Conservation (phyloP, 2,888 invertebrate species). For the Alloscopus bannaensis region DNA sequence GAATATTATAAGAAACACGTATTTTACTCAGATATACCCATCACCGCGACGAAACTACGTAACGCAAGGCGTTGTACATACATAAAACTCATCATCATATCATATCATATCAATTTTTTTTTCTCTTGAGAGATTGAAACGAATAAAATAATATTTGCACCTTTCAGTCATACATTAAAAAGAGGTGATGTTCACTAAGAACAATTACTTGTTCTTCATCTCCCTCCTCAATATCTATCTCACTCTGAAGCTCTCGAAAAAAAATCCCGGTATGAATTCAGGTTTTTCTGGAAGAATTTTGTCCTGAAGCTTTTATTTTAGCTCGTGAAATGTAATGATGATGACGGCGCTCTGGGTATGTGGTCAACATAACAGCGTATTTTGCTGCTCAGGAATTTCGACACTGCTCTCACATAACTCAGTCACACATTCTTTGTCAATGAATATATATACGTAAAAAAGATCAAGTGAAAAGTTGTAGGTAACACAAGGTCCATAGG, state of each 20-base stretch:
- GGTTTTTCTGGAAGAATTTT: slow-evolving; percentile 67
- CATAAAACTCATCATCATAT: no score
- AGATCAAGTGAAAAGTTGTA: no score
- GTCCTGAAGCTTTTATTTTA: slow-evolving; percentile 62
- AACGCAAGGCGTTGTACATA: no score
- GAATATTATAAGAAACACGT: no score
- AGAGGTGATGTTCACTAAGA: slow-evolving; percentile 42
- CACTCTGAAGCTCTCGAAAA: neutral
- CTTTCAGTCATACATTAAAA: slow-evolving; percentile 24
- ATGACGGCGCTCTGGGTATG: slow-evolving; percentile 56
- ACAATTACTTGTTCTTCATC: slow-evolving; percentile 58
- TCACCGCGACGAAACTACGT: no score
- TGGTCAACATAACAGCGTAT: slow-evolving; percentile 35
- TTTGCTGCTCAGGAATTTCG: slow-evolving; percentile 17
- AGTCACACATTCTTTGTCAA: slow-evolving; percentile 51
- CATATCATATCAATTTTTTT: no score
- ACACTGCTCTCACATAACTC: neutral
- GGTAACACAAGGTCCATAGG: no score
- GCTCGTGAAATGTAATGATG: slow-evolving; percentile 32
- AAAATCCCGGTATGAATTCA: slow-evolving; percentile 65
- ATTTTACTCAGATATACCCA: no score
- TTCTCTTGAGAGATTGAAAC: neutral
- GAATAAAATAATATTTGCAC: slow-evolving; percentile 26
- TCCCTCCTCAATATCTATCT: slow-evolving; percentile 12
- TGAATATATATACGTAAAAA: slow-evolving; percentile 49